Percentiles rank a stretch among this genome's conserved stretches.
These are phyloP conservation scores for Philopotamus ludificatus DNA, from an alignment of 1,140 invertebrate species.

Conservation along the genomic window DNA sequence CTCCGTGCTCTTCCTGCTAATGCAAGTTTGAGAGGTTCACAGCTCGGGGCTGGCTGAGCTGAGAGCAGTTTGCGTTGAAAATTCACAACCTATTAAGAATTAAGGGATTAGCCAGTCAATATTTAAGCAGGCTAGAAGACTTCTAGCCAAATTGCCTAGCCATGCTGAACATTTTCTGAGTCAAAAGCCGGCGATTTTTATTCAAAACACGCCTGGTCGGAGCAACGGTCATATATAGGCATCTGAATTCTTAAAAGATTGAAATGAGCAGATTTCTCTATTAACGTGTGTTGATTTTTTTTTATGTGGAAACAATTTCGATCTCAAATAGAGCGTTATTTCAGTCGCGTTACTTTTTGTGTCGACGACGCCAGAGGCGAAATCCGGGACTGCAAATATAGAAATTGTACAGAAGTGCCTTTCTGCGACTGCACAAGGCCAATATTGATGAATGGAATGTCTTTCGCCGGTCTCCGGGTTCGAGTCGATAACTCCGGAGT, in stretches of 20 bases:
- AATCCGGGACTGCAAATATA: background rate
- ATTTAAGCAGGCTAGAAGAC: background rate
- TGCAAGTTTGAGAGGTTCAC: conserved; percentile 20
- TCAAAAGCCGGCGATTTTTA: too few species aligned
- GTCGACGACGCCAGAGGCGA: background rate
- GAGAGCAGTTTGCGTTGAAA: conserved; percentile 5
- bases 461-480: conserved; percentile 11
- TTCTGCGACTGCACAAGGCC: conserved; percentile 26
- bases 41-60: conserved; percentile 5
- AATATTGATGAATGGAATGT: conserved; percentile 37
- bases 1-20: conserved; percentile 10
- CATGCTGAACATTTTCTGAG: background rate
- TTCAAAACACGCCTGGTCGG: too few species aligned
- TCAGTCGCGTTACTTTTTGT: background rate
- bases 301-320: background rate
- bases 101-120: conserved; percentile 21
- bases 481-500: conserved; percentile 17
- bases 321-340: background rate
- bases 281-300: too few species aligned
- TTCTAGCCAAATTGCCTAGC: background rate
- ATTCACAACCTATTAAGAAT: conserved; percentile 27
- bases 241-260: too few species aligned
- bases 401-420: background rate
- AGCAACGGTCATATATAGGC: too few species aligned
- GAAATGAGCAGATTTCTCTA: too few species aligned